A percentile compares a stretch with the other conserved stretches of the same genome.
Evolutionary conservation across 64 coral and sea anemone genomes (phyloP).

Genomic region (Anthopleura sola): DNA sequence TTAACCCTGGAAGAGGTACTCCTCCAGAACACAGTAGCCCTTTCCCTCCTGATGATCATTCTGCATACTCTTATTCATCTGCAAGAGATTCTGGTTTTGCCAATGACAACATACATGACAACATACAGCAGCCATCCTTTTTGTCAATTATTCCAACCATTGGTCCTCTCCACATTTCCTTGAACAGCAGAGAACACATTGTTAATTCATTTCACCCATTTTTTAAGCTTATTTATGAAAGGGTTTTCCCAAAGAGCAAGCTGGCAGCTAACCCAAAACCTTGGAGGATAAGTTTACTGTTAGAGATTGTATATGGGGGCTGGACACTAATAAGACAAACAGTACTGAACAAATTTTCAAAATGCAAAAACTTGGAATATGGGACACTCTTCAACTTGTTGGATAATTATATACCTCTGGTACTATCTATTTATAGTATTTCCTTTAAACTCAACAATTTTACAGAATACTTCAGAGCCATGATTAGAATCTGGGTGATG

Average conservation of each 20-base stretch:
- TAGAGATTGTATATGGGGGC: no score
- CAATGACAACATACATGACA: background rate
- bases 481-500: no score
- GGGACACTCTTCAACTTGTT: no score
- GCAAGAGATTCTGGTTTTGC: background rate
- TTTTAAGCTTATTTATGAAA: constrained; percentile 26
- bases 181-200: constrained; percentile 23
- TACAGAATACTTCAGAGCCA: no score
- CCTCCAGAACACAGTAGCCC: background rate
- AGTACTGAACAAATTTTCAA: no score
- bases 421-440: no score
- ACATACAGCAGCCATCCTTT: background rate
- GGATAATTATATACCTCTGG: no score
- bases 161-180: constrained; percentile 17
- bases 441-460: no score
- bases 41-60: background rate
- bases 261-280: constrained; percentile 17
- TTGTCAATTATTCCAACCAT: constrained; percentile 16
- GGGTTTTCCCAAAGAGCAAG: constrained; percentile 17
- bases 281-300: constrained; percentile 30
- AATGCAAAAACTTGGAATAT: no score
- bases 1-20: background rate
- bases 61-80: constrained; percentile 10
- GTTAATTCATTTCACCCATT: no score
- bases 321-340: no score